Evolutionary conservation across 2,888 invertebrate genomes (phyloP), one percentile per base, ranked within the genome.

Genomic region (Ethmia dodecea): DNA sequence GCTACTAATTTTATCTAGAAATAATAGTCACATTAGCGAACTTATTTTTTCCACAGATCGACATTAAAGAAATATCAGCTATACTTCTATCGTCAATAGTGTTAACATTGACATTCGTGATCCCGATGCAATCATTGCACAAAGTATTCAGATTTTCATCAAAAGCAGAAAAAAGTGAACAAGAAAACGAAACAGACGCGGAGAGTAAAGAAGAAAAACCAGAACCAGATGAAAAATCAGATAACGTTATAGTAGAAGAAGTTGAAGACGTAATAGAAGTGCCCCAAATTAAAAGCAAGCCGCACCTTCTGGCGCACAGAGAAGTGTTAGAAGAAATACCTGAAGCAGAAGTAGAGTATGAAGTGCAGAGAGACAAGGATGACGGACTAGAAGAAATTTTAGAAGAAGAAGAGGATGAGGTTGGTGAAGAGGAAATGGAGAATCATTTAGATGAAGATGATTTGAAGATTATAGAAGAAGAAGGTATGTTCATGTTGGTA

Each of bases 31-130:
- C 22, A 22, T n/a, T 3, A 9, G 26, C 11, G n/a, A 5, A 24
- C 3, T 32, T 49, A 28, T 38, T 45, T 52, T 46, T 74, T 70
- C 25, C 73, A 91, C 73, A 91, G 91, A 53, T 91, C 6, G 88
- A 89, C 50, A 47, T 84, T 0, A 68, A 83, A 49, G 92, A 92
- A 73, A 71, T 89, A 37, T 55, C 65, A 8, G 54, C 68, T 13
- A 89, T 92, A 37, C 39, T 91, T 24, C 29, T 83, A 11, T 67
- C 86, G 29, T 89, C 91, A 1, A 60, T 78, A 9, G 41, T 89
- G 28, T 48, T 92, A 38, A 90, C 92, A 1, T 55, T 92, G 33
- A 77, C 91, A 22, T 88, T 92, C 38, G 89, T 92, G 51, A 86
- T 90, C 47, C 92, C 92, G 2, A 89, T 91, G 76, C 91, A 91